Conservation (phyloP, 2,797 vertebrate species). For the Anguilla megastoma region DNA sequence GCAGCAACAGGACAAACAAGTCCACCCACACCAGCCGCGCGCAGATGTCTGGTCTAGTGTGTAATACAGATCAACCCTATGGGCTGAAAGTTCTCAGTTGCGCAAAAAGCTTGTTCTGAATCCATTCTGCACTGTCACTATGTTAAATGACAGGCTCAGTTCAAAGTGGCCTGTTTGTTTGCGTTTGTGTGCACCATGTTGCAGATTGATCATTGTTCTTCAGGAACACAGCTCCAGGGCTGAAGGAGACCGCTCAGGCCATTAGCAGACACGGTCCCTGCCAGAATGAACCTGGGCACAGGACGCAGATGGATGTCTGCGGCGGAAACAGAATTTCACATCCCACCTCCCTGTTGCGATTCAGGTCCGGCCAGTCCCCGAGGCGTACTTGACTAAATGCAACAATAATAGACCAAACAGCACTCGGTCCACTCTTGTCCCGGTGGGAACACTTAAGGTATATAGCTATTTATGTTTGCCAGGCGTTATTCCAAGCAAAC, state of each 20-base stretch:
- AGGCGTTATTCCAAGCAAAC: constrained; percentile 13
- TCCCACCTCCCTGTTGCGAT: background rate
- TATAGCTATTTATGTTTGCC: constrained; percentile 13
- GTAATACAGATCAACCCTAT: background rate
- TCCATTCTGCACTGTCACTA: background rate
- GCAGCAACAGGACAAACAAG: background rate
- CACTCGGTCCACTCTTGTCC: background rate
- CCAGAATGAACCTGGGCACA: background rate
- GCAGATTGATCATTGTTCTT: background rate
- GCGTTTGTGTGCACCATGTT: background rate
- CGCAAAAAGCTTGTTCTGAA: background rate
- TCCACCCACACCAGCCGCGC: background rate
- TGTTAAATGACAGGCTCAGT: background rate
- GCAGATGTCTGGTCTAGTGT: background rate
- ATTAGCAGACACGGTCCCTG: background rate
- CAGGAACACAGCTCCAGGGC: background rate
- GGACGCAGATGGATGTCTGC: background rate
- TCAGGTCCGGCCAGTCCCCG: background rate
- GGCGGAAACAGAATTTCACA: background rate
- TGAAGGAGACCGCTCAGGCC: background rate
- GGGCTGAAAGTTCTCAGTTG: background rate
- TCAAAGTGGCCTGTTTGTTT: background rate
- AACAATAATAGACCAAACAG: background rate
- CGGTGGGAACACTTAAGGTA: background rate
- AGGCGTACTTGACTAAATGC: background rate